phyloP scores from a whole-genome alignment of 2,888 invertebrate genomes.

The Polymixis lichenea region DNA sequence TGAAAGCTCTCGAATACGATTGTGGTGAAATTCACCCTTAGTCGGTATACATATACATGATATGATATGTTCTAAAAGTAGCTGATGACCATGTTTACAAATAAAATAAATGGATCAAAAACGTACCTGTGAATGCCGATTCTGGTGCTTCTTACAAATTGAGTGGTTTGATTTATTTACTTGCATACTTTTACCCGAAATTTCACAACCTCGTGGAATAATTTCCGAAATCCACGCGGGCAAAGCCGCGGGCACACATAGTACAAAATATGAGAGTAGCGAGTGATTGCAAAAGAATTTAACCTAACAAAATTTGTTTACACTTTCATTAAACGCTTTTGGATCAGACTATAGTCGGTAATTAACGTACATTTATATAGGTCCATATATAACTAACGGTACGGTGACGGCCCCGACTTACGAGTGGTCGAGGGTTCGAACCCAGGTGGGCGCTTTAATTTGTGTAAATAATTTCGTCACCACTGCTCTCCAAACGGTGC shows the following conservation, averaged over 20 bases:
- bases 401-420: no score
- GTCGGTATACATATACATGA: no score
- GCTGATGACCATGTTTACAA: background rate
- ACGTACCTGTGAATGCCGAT: background rate
- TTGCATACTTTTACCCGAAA: background rate
- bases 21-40: no score
- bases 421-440: no score
- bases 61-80: background rate
- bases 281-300: background rate
- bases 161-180: background rate
- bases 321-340: background rate
- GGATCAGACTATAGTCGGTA: background rate
- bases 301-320: background rate
- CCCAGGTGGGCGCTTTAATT: no score
- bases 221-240: no score
- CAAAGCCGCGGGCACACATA: no score
- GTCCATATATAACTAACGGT: background rate
- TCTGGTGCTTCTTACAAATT: background rate
- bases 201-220: no score
- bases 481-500: no score
- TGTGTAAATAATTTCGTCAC: no score
- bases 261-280: no score
- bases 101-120: background rate
- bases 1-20: background rate
- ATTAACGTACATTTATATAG: background rate